Evolutionary conservation across 2,797 vertebrate genomes (phyloP).

Genomic region (Vespertilio murinus): DNA sequence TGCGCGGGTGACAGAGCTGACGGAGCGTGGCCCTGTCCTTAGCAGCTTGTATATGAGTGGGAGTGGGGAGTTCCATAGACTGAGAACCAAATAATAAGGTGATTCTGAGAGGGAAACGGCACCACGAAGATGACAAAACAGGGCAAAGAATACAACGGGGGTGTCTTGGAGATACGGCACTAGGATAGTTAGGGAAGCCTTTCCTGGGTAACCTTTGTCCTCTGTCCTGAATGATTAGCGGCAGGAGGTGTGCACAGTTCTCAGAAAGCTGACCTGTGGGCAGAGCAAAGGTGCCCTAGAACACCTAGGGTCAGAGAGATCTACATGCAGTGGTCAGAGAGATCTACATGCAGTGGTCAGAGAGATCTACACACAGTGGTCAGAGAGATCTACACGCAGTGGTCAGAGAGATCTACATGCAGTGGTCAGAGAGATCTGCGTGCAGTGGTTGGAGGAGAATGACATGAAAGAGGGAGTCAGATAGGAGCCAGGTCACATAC

Average conservation of each 20-base stretch:
- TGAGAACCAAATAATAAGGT: background rate
- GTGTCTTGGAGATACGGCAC: background rate
- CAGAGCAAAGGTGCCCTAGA: background rate
- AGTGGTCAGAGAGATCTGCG: background rate
- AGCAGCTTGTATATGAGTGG: background rate
- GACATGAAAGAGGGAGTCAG: background rate
- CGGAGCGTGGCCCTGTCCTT: background rate
- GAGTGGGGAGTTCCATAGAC: background rate
- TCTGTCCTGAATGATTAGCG: background rate
- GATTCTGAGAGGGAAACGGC: background rate
- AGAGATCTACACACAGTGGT: too few relatives aligned
- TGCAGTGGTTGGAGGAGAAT: background rate
- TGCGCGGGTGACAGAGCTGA: background rate
- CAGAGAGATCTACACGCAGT: too few relatives aligned
- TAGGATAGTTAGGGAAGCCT: background rate
- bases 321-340: too few relatives aligned
- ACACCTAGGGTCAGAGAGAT: background rate
- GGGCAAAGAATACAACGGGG: rapidly evolving
- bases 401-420: too few relatives aligned
- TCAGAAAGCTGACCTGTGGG: background rate
- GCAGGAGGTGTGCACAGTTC: background rate
- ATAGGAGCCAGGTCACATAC: background rate
- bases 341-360: too few relatives aligned
- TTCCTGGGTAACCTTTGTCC: background rate
- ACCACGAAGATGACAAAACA: background rate